These are phyloP conservation scores for Nannobrachium achirus DNA, from an alignment of 2,113 vertebrate species.

Conservation along the genomic window DNA sequence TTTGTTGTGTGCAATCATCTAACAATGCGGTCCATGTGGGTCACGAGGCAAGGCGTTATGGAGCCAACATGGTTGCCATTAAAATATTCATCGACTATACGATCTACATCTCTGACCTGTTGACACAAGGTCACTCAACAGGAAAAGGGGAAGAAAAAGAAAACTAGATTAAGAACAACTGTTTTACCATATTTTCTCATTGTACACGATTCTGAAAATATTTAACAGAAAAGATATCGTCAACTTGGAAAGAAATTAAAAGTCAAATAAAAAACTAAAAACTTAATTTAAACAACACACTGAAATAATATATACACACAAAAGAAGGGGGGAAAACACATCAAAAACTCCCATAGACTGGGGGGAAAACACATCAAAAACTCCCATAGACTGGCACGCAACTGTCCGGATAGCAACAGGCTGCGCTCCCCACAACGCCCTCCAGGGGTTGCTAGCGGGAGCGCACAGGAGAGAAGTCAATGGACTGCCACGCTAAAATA, in stretches of 20 bases:
- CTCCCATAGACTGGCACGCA: constrained; percentile 41
- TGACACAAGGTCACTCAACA: constrained; percentile 51
- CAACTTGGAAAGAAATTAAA: constrained; percentile 33
- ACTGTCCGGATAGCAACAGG: constrained; percentile 41
- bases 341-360: constrained; percentile 44
- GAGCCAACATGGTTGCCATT: constrained; percentile 3
- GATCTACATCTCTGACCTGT: constrained; percentile 32
- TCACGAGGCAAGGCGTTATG: background rate
- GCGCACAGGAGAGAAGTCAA: constrained; percentile 38
- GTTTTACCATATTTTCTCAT: constrained; percentile 53
- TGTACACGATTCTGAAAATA: constrained; percentile 48
- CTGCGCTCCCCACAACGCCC: constrained; percentile 43
- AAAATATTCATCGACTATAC: constrained; percentile 50
- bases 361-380: constrained; percentile 35
- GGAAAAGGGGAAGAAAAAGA: constrained; percentile 13
- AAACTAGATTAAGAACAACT: constrained; percentile 10
- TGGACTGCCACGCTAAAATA: constrained; percentile 23
- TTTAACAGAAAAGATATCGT: constrained; percentile 58
- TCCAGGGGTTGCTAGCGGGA: constrained; percentile 58
- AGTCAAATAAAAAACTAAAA: constrained; percentile 50
- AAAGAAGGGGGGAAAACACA: constrained; percentile 33
- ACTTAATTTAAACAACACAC: constrained; percentile 71
- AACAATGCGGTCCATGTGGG: background rate
- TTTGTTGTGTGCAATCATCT: constrained; percentile 42
- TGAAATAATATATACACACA: constrained; percentile 73